These are phyloP conservation scores for Arrhamphus sclerolepis DNA, from an alignment of 2,797 vertebrate genomes.

Conservation along the genomic window DNA sequence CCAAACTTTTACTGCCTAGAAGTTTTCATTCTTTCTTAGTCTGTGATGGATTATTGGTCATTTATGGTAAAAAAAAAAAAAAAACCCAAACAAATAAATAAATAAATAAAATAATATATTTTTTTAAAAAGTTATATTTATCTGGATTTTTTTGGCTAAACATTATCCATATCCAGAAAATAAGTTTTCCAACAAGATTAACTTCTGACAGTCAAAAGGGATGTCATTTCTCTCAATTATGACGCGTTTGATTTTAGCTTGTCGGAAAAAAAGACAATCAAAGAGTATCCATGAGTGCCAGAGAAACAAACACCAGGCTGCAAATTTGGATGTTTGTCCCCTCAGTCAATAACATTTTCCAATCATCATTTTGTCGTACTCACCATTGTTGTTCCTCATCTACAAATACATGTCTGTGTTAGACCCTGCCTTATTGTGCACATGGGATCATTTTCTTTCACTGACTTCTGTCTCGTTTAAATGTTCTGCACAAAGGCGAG, in stretches of 20 bases:
- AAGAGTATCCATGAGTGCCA: too few species aligned
- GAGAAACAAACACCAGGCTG: too few species aligned
- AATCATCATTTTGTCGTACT: slow-evolving; percentile 29
- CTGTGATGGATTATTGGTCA: too few species aligned
- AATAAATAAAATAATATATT: too few species aligned
- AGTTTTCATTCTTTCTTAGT: neutral
- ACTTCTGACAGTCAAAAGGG: neutral
- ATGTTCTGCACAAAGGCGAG: slow-evolving; percentile 20
- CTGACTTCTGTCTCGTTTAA: slow-evolving; percentile 38
- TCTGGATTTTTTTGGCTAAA: too few species aligned
- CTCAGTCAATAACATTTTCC: neutral
- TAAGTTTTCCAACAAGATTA: too few species aligned
- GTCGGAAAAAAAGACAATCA: neutral
- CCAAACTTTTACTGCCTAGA: neutral
- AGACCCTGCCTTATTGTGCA: slow-evolving; percentile 14
- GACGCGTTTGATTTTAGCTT: neutral
- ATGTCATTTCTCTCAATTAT: neutral
- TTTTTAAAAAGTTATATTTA: too few species aligned
- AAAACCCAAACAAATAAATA: too few species aligned
- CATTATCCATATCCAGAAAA: too few species aligned
- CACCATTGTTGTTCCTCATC: slow-evolving; percentile 55
- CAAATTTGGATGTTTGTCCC: too few species aligned
- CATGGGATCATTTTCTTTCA: slow-evolving; percentile 3
- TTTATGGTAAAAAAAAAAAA: too few species aligned
- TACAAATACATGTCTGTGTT: slow-evolving; percentile 16